A percentile compares a stretch with the other conserved stretches of the same genome.
phyloP scores from a whole-genome alignment of 1,140 invertebrate genomes.

The Lordiphosa collinella region DNA sequence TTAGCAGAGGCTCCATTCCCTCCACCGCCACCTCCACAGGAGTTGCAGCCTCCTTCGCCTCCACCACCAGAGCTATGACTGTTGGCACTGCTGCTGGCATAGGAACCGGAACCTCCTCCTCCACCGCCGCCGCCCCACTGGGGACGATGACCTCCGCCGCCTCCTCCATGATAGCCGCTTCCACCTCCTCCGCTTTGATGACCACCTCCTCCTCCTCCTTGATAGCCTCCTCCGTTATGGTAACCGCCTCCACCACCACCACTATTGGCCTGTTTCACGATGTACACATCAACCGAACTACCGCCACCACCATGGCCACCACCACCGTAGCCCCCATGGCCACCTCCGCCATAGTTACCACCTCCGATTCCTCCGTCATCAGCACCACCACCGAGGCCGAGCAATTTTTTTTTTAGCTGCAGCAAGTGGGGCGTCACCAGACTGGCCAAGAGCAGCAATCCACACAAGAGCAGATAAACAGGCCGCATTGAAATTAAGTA shows the following conservation, averaged over 20 bases:
- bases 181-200: constrained; percentile 18
- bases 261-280: not conserved
- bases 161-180: constrained; percentile 22
- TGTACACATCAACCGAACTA: not conserved
- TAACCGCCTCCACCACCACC: constrained; percentile 22
- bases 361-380: too few species aligned
- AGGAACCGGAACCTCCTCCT: constrained; percentile 28
- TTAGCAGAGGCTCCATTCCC: constrained; percentile 44
- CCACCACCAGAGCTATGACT: constrained; percentile 45
- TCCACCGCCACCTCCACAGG: constrained; percentile 26
- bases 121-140: constrained; percentile 25
- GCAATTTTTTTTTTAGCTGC: constrained; percentile 49
- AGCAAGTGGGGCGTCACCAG: constrained; percentile 46
- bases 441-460: constrained; percentile 38
- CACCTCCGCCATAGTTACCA: not conserved
- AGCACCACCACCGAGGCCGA: constrained; percentile 16
- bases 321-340: not conserved
- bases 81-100: constrained; percentile 58
- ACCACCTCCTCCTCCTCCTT: constrained; percentile 8
- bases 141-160: constrained; percentile 17
- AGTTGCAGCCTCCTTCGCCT: constrained; percentile 25
- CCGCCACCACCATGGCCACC: constrained; percentile 13
- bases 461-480: constrained; percentile 11
- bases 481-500: constrained; percentile 18
- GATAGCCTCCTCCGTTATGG: constrained; percentile 23